phyloP scores from a whole-genome alignment of 2,888 invertebrate genomes.

The Homarus gammarus region DNA sequence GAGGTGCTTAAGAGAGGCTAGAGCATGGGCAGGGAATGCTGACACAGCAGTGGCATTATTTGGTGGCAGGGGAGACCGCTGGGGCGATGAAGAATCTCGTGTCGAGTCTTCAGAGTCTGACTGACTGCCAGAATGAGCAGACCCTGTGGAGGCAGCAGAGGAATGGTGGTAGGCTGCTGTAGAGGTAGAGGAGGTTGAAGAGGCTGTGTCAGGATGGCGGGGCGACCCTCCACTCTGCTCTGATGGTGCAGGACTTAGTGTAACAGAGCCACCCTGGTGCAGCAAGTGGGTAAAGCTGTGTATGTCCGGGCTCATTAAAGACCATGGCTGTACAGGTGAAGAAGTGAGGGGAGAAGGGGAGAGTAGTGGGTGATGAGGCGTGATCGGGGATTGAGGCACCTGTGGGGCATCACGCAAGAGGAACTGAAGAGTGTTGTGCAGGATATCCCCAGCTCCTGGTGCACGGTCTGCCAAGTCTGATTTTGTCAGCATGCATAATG shows the following conservation, averaged over 20 bases:
- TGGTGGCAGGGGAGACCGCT: slow-evolving; percentile 75
- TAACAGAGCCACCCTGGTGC: slow-evolving; percentile 88
- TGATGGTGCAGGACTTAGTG: slow-evolving; percentile 93
- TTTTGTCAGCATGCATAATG: slow-evolving; percentile 92
- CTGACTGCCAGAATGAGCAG: slow-evolving; percentile 75
- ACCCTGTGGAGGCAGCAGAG: slow-evolving; percentile 85
- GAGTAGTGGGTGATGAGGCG: slow-evolving; percentile 75
- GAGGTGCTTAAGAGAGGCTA: slow-evolving; percentile 74
- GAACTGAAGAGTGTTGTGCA: slow-evolving; percentile 95
- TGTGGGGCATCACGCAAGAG: slow-evolving; percentile 81
- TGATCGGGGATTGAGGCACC: slow-evolving; percentile 75
- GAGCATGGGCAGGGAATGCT: slow-evolving; percentile 75
- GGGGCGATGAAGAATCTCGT: slow-evolving; percentile 72
- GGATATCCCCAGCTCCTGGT: slow-evolving; percentile 94
- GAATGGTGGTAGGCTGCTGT: slow-evolving; percentile 80
- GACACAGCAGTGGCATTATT: slow-evolving; percentile 76
- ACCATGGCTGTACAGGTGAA: slow-evolving; percentile 76
- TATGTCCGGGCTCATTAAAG: slow-evolving; percentile 86
- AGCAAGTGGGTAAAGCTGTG: slow-evolving; percentile 89
- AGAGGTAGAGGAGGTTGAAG: slow-evolving; percentile 73
- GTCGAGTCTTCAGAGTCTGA: slow-evolving; percentile 76
- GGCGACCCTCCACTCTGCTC: slow-evolving; percentile 78
- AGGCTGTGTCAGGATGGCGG: slow-evolving; percentile 74
- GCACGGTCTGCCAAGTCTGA: slow-evolving; percentile 94
- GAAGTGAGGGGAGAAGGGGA: slow-evolving; percentile 75